Evolutionary conservation across 2,797 vertebrate species (phyloP), one percentile per base, ranked within the genome.

Genomic region (Echiichthys vipera): DNA sequence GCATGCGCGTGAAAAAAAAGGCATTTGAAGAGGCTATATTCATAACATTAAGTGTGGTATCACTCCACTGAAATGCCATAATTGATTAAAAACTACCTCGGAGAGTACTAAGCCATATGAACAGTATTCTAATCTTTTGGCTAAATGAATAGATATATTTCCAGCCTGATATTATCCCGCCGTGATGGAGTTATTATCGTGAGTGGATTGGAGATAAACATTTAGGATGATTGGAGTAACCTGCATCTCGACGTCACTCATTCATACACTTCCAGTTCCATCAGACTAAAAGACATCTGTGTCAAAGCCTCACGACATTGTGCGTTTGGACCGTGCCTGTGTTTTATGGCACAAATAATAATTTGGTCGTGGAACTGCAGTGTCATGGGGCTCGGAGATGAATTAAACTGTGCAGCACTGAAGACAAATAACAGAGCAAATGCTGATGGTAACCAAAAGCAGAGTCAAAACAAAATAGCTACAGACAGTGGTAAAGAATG

Each of bases 81-180:
- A 91, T 88, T 90, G 83, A 92, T 92, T 92, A 90, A 81, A 92
- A 92, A 88, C 88, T 81, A 71, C 58, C 65, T 69, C 55, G 53
- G 8, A 78, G 75, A 77, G 71, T 7, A 77, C 80, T 92, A 91
- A 92, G 90, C 86, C 89, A 92, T 91, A 92, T 89, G 88, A 93
- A 88, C 70, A 50, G 30, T 84, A 77, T 81, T 91, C 75, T 91
- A 84, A 91, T 91, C 83, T 84, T 84, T 89, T 79, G 83, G 80
- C 86, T 89, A 88, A 92, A 91, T 92, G 87, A 90, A 92, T 36
- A 88, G 88, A 91, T 88, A 90, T 74, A 90, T 92, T 88, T 92
- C 89, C 81, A 82, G 49, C 15, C 85, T 78, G 85, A 87, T 71
- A 91, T 92, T 83, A 91, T 89, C 85, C 84, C 73, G 36, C 73